Evolutionary conservation across 1,140 invertebrate species (phyloP).

Genomic region (Psix sp.): DNA sequence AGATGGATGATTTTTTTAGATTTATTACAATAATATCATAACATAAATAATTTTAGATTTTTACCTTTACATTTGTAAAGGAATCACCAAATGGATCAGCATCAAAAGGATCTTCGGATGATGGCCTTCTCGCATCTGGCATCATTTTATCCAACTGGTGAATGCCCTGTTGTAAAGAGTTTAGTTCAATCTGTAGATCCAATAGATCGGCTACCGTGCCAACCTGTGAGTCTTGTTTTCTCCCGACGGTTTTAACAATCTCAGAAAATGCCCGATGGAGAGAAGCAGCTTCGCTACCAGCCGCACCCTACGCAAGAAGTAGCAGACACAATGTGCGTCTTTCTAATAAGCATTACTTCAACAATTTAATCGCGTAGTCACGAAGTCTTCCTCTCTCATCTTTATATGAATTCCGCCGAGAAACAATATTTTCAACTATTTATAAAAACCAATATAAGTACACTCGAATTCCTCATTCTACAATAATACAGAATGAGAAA

Average conservation of each 20-base stretch:
- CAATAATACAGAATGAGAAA: too few species aligned
- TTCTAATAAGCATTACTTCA: slow-evolving; percentile 55
- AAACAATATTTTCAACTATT: slow-evolving; percentile 4
- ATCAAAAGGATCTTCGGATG: slow-evolving; percentile 79
- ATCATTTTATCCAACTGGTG: slow-evolving; percentile 91
- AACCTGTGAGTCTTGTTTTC: slow-evolving; percentile 70
- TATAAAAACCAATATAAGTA: too few species aligned
- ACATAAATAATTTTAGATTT: too few species aligned
- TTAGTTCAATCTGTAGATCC: slow-evolving; percentile 94
- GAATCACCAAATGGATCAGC: slow-evolving; percentile 88
- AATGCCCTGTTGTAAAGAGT: slow-evolving; percentile 91
- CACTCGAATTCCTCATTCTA: too few species aligned
- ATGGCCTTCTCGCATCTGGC: slow-evolving; percentile 81
- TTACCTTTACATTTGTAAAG: slow-evolving; percentile 83
- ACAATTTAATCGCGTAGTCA: slow-evolving; percentile 31
- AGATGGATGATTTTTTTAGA: too few species aligned
- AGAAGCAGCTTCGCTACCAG: slow-evolving; percentile 67
- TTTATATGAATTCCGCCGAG: slow-evolving; percentile 21
- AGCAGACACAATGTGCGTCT: slow-evolving; percentile 60
- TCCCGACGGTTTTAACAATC: slow-evolving; percentile 65
- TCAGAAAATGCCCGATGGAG: slow-evolving; percentile 69
- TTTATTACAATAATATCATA: too few species aligned
- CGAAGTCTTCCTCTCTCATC: slow-evolving; percentile 49
- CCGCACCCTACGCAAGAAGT: slow-evolving; percentile 70
- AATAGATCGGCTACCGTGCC: slow-evolving; percentile 88